Percentiles rank a stretch among this genome's conserved stretches.
These are phyloP conservation scores for Malurus alboscapulatus DNA, from an alignment of 2,113 vertebrate species.

Conservation along the genomic window DNA sequence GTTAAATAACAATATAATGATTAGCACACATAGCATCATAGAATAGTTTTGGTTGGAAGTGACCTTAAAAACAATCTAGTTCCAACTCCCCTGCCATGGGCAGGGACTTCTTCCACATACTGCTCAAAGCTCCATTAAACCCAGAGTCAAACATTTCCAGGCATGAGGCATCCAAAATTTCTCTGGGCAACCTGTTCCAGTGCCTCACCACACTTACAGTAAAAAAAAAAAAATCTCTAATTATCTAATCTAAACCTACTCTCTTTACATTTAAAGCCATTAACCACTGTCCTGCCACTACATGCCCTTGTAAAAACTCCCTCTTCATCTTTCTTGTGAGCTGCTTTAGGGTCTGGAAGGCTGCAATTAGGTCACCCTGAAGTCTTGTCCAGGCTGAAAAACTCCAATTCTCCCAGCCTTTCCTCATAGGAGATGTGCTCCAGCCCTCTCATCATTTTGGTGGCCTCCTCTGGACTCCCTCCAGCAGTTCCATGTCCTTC, in stretches of 20 bases:
- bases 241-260: background rate
- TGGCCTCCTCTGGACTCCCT: rapidly evolving
- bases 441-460: background rate
- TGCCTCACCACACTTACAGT: background rate
- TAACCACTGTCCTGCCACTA: background rate
- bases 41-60: background rate
- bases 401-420: background rate
- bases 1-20: background rate
- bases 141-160: background rate
- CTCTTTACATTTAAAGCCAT: background rate
- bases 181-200: background rate
- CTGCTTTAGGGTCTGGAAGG: background rate
- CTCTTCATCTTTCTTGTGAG: background rate
- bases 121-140: background rate
- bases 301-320: background rate
- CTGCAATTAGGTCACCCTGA: background rate
- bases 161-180: background rate
- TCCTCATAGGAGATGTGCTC: background rate
- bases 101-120: background rate
- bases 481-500: background rate
- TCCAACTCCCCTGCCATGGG: background rate
- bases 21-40: background rate
- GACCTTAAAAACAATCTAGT: background rate
- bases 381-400: background rate
- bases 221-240: background rate